Conservation (phyloP, 2,888 invertebrate genomes). For the Drosophila stalkeri region DNA sequence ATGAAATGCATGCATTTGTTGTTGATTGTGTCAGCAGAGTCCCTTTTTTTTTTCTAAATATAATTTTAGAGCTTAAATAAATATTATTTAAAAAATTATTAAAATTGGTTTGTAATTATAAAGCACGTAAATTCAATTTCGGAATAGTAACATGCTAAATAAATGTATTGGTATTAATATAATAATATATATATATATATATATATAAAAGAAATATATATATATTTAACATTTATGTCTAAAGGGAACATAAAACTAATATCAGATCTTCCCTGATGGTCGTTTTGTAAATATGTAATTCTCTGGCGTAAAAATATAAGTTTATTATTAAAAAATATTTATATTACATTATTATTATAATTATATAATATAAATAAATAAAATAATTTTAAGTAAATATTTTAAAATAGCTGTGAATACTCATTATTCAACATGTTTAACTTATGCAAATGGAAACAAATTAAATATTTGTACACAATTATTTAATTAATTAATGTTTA, state of each 20-base stretch:
- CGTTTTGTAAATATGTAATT: neutral
- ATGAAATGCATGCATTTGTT: neutral
- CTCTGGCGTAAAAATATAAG: neutral
- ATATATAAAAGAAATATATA: too few relatives aligned
- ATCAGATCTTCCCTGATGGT: too few relatives aligned
- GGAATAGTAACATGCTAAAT: neutral
- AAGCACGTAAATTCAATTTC: neutral
- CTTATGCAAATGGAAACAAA: neutral
- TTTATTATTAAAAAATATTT: too few relatives aligned
- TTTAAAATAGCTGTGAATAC: neutral
- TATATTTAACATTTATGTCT: neutral
- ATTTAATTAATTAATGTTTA: too few relatives aligned
- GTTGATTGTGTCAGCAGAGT: neutral
- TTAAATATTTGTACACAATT: too few relatives aligned
- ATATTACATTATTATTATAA: too few relatives aligned
- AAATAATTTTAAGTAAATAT: conserved; percentile 2
- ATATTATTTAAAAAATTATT: neutral
- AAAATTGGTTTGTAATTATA: neutral
- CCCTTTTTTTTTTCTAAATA: neutral
- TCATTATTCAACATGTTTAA: neutral
- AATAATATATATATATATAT: too few relatives aligned
- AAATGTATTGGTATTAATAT: neutral
- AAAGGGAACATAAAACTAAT: neutral
- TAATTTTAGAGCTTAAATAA: neutral
- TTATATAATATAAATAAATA: too few relatives aligned